Percentiles rank a stretch among this genome's conserved stretches.
Evolutionary conservation across 2,797 vertebrate genomes (phyloP).

Genomic region (Sarcophilus harrisii): DNA sequence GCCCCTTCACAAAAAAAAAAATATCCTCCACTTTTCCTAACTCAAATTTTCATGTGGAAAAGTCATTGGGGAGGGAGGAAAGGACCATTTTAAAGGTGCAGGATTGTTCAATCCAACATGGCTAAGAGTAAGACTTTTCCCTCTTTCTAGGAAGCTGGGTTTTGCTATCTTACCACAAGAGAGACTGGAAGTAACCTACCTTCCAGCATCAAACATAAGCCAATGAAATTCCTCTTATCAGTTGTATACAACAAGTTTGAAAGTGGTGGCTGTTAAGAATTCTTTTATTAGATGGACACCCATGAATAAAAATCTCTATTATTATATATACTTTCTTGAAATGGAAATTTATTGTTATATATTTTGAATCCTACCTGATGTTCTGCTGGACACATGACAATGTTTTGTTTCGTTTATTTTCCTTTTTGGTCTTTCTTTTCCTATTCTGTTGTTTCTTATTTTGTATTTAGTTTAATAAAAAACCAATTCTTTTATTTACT

Average conservation of each 20-base stretch:
- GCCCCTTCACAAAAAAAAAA: neutral
- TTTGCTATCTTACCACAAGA: constrained; percentile 24
- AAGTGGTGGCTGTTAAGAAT: constrained; percentile 60
- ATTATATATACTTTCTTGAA: no score
- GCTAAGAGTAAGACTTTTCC: rapidly evolving
- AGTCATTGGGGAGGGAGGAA: neutral
- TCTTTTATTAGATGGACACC: constrained; percentile 45
- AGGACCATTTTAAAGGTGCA: neutral
- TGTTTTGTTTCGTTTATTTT: no score
- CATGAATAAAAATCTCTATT: no score
- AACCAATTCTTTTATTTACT: constrained; percentile 56
- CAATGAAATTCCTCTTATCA: constrained; percentile 55
- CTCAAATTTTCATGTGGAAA: neutral
- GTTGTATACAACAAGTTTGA: constrained; percentile 58
- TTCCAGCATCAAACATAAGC: neutral
- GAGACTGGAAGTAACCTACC: constrained; percentile 44
- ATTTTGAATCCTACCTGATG: no score
- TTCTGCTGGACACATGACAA: no score
- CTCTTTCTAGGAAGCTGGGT: constrained; percentile 14
- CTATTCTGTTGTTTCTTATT: no score
- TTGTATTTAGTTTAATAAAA: no score
- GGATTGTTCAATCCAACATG: neutral
- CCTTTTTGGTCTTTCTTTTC: no score
- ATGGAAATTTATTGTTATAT: no score
- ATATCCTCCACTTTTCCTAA: neutral